Evolutionary conservation across 2,888 invertebrate genomes (phyloP), one percentile per base, ranked within the genome.

Genomic region (Limnephilus lunatus): DNA sequence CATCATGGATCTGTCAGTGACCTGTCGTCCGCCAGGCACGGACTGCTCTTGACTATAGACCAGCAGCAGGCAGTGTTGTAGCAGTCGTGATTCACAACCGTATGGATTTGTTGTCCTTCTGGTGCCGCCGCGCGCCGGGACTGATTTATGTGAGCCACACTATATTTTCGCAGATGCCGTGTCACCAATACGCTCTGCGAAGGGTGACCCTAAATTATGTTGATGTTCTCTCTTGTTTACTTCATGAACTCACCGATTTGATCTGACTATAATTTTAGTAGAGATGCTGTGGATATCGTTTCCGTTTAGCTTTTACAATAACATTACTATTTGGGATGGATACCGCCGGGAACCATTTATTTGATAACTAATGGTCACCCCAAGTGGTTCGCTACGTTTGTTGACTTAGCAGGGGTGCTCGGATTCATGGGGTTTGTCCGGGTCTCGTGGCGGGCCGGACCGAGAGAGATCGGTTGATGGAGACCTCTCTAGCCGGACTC

Each of bases 171-270:
- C 86, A 25, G 44, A 85, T 31, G 31, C 83, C 83, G 83, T 83
- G 83, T 39, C 30, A 44, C n/a, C 30, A 14, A 86, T 30, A 19
- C 31, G 87, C 12, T 53, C 44, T 15, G 87, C 68, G 44, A 68
- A n/a, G 87, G 87, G 44, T 53, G 25, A 87, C 87, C 30, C n/a
- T 53, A n/a, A 68, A 87, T 87, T 87, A 68, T 68, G 9, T 53
- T 86, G 19, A 83, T n/a, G n/a, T n/a, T 86, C 25, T 19, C 7
- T 25, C 68, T 68, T 68, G 25, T n/a, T 25, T 68, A n/a, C 68
- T 68, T 19, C 53, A 53, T 53, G 53, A 35, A 25, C 25, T 44
- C 19, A n/a, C 44, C 35, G 4, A 19, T 85, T 19, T 85, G 25
- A 30, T 30, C 86, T 15, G 53, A 44, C 44, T 7, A 19, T 83